Percentiles rank a stretch among this genome's conserved stretches.
phyloP scores from a whole-genome alignment of 2,113 vertebrate genomes.

The Phalacrocorax brasilianus region DNA sequence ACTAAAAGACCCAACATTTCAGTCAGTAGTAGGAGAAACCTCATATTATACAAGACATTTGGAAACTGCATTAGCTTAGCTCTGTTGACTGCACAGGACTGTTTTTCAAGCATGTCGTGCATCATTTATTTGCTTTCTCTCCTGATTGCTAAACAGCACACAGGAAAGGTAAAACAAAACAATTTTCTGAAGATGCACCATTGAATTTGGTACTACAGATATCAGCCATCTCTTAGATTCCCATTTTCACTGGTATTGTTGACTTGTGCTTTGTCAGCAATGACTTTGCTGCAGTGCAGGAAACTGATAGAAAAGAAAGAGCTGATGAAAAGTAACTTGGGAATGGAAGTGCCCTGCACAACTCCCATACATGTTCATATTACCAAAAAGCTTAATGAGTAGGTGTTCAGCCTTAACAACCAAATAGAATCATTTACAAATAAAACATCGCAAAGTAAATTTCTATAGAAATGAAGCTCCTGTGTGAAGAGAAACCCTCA shows the following conservation, averaged over 20 bases:
- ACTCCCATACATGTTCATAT: neutral
- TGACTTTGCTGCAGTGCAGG: conserved; percentile 39
- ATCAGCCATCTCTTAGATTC: neutral
- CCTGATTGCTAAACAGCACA: neutral
- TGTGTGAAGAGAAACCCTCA: neutral
- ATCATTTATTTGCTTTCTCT: neutral
- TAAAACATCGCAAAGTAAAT: conserved; percentile 29
- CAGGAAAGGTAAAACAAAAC: neutral
- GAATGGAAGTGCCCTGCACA: neutral
- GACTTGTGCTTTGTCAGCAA: conserved; percentile 19
- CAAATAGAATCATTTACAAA: conserved; percentile 2
- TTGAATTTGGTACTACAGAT: neutral
- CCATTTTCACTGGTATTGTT: neutral
- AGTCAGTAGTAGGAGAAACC: neutral
- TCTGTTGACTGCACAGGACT: neutral
- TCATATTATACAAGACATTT: neutral
- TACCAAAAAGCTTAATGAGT: neutral
- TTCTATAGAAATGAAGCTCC: conserved; percentile 10
- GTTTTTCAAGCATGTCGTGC: neutral
- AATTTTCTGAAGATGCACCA: neutral
- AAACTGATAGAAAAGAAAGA: conserved; percentile 6
- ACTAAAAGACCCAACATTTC: neutral
- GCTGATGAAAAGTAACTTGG: neutral
- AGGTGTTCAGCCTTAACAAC: conserved; percentile 16
- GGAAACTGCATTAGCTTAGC: neutral